A percentile compares a stretch with the other conserved stretches of the same genome.
phyloP scores from a whole-genome alignment of 2,797 vertebrate genomes.

The Artibeus jamaicensis region DNA sequence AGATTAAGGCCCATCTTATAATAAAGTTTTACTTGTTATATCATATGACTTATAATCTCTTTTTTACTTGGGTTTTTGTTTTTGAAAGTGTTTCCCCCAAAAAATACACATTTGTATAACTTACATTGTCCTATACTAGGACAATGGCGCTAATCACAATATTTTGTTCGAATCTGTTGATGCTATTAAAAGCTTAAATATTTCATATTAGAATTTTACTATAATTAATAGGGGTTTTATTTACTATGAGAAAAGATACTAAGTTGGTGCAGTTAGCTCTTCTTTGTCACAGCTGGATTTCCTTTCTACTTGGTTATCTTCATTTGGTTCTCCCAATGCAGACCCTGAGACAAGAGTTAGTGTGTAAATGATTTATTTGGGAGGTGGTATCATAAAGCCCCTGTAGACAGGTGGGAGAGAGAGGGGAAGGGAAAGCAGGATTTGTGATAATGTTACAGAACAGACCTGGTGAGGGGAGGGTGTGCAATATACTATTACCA shows the following conservation, averaged over 20 bases:
- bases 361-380: background rate
- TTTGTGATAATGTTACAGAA: background rate
- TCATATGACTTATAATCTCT: background rate
- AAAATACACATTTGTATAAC: background rate
- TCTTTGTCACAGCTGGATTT: background rate
- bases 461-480: too few relatives aligned
- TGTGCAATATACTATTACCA: too few relatives aligned
- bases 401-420: background rate
- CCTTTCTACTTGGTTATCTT: background rate
- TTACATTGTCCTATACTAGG: background rate
- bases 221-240: background rate
- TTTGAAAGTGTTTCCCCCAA: background rate
- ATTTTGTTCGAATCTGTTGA: background rate
- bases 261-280: background rate
- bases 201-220: background rate
- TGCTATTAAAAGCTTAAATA: background rate
- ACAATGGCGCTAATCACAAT: background rate
- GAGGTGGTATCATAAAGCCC: background rate
- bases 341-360: background rate
- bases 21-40: background rate
- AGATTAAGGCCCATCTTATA: background rate
- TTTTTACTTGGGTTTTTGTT: background rate
- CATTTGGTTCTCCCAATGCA: background rate
- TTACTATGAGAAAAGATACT: background rate
- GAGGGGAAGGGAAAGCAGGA: background rate